Conservation (phyloP, 2,113 vertebrate genomes). For the Tauraco erythrolophus region DNA sequence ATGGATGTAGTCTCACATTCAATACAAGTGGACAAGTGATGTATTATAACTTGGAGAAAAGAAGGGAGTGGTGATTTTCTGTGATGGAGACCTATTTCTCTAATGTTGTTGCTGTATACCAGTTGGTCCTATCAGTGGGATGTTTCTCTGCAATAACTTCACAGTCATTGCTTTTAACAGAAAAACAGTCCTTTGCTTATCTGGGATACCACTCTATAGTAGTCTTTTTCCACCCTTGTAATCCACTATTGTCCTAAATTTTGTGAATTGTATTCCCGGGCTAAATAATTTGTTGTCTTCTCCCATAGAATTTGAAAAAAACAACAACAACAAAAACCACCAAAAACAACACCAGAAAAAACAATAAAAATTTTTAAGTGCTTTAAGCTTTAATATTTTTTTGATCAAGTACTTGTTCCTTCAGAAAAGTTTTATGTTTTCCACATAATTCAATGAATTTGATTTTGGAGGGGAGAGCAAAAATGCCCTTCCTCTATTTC, state of each 20-base stretch:
- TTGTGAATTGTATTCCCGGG: background rate
- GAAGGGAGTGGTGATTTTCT: background rate
- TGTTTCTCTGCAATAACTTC: background rate
- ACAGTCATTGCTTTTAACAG: background rate
- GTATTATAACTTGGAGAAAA: background rate
- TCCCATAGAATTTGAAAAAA: background rate
- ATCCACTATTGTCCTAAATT: background rate
- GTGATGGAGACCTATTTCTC: background rate
- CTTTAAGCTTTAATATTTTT: background rate
- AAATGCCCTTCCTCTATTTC: background rate
- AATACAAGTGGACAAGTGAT: background rate
- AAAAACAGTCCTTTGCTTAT: background rate
- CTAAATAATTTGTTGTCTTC: background rate
- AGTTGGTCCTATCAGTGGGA: background rate
- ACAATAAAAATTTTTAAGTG: too few species aligned
- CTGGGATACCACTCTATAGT: background rate
- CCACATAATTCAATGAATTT: background rate
- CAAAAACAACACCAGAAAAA: too few species aligned
- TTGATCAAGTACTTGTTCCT: background rate
- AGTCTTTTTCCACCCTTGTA: background rate
- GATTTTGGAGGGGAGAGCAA: background rate
- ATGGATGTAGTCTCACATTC: too few species aligned
- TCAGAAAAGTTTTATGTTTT: background rate
- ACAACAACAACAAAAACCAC: background rate
- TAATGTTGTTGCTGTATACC: background rate